phyloP scores from a whole-genome alignment of 2,113 vertebrate species.

The Oxyura jamaicensis region DNA sequence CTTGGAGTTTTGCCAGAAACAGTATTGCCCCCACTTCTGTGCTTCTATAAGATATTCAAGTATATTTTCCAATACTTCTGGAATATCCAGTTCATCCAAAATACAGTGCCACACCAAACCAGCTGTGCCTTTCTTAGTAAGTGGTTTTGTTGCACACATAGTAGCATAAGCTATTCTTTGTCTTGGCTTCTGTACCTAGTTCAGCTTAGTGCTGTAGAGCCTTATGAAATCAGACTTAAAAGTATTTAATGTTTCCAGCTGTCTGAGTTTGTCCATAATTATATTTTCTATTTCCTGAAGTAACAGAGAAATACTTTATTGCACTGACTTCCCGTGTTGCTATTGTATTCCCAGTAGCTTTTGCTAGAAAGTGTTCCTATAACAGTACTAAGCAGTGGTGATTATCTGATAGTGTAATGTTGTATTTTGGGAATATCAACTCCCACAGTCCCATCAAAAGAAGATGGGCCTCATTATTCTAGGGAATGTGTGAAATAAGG shows the following conservation, averaged over 20 bases:
- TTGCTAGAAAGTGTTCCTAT: slow-evolving; percentile 5
- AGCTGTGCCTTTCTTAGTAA: neutral
- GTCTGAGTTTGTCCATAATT: neutral
- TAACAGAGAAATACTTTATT: neutral
- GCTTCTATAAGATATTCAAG: neutral
- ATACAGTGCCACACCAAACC: neutral
- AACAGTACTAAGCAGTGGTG: slow-evolving; percentile 14
- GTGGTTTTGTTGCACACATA: neutral
- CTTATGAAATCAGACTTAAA: neutral
- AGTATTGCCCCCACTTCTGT: neutral
- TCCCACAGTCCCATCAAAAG: slow-evolving; percentile 52
- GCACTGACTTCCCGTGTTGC: neutral
- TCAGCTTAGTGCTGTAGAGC: neutral
- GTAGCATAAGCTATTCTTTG: neutral
- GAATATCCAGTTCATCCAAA: neutral
- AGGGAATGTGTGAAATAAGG: neutral
- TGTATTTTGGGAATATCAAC: slow-evolving; percentile 56
- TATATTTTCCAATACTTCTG: neutral
- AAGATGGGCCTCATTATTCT: slow-evolving; percentile 50
- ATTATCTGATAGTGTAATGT: slow-evolving; percentile 37
- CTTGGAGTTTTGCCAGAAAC: neutral
- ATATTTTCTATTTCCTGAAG: neutral
- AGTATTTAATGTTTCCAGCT: neutral
- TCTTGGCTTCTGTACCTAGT: neutral
- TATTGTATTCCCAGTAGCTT: slow-evolving; percentile 22